These are phyloP conservation scores for Gorsachius magnificus DNA, from an alignment of 2,797 vertebrate species.

Conservation along the genomic window DNA sequence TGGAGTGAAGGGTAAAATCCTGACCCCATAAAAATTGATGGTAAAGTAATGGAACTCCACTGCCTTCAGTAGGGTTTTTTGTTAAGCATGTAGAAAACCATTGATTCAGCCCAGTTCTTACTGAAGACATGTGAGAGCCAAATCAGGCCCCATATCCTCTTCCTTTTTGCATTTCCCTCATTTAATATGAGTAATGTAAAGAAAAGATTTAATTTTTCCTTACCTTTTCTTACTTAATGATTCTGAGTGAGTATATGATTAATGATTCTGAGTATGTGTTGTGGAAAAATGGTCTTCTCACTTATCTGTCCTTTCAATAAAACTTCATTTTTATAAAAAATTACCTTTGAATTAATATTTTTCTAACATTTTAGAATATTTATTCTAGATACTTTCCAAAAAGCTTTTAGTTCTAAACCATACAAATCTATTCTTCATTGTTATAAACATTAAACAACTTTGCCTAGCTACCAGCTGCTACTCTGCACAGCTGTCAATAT, in stretches of 20 bases:
- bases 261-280: neutral
- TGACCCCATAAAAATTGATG: neutral
- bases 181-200: neutral
- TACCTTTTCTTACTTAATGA: neutral
- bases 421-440: neutral
- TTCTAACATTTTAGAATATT: neutral
- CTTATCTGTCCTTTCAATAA: neutral
- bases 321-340: neutral
- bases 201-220: neutral
- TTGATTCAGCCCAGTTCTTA: neutral
- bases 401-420: neutral
- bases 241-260: neutral
- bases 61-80: neutral
- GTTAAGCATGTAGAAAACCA: neutral
- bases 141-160: neutral
- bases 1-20: neutral
- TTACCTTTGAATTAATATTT: neutral
- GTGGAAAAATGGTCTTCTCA: neutral
- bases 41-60: neutral
- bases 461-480: conserved; percentile 17
- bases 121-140: neutral
- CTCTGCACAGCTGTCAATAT: conserved; percentile 30
- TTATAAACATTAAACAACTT: conserved; percentile 44
- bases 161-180: neutral
- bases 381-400: neutral